Percentiles rank a stretch among this genome's conserved stretches.
These are phyloP conservation scores for Drosophila kepulauana DNA, from an alignment of 1,140 invertebrate species.

Conservation along the genomic window DNA sequence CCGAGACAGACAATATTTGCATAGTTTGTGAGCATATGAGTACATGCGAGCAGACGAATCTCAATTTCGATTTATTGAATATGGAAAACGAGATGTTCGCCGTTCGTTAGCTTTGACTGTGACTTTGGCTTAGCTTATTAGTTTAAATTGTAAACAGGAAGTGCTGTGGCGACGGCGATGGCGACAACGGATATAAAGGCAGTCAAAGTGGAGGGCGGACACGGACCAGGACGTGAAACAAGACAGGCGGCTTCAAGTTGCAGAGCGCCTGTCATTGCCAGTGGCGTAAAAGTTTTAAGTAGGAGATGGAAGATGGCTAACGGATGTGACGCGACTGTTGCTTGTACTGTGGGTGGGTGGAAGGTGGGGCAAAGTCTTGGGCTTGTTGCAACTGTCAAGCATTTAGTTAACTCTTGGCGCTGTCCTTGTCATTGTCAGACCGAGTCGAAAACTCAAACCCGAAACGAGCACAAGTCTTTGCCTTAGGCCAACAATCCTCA, in stretches of 20 bases:
- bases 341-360: not conserved
- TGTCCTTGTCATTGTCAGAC: constrained; percentile 65
- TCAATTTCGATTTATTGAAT: constrained; percentile 74
- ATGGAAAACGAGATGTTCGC: constrained; percentile 40
- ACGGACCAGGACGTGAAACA: constrained; percentile 2
- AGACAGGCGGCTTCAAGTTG: constrained; percentile 39
- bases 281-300: constrained; percentile 36
- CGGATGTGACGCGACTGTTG: constrained; percentile 30
- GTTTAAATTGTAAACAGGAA: constrained; percentile 82
- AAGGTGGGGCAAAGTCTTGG: constrained; percentile 27
- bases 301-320: not conserved
- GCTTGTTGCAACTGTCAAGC: constrained; percentile 77
- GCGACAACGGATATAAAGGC: constrained; percentile 20
- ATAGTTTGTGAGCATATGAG: constrained; percentile 10
- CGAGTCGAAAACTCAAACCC: constrained; percentile 13
- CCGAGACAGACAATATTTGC: constrained; percentile 29
- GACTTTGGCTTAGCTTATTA: constrained; percentile 69
- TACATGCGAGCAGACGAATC: not conserved
- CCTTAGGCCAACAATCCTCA: constrained; percentile 4
- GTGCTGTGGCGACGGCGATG: constrained; percentile 64
- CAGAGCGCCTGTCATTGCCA: constrained; percentile 48
- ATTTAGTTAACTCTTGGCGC: constrained; percentile 78
- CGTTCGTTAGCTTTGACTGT: constrained; percentile 33
- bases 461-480: not conserved
- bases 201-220: constrained; percentile 2